Percentiles rank a stretch among this genome's conserved stretches.
Evolutionary conservation across 2,888 invertebrate genomes (phyloP).

Genomic region (Apeira syringaria): DNA sequence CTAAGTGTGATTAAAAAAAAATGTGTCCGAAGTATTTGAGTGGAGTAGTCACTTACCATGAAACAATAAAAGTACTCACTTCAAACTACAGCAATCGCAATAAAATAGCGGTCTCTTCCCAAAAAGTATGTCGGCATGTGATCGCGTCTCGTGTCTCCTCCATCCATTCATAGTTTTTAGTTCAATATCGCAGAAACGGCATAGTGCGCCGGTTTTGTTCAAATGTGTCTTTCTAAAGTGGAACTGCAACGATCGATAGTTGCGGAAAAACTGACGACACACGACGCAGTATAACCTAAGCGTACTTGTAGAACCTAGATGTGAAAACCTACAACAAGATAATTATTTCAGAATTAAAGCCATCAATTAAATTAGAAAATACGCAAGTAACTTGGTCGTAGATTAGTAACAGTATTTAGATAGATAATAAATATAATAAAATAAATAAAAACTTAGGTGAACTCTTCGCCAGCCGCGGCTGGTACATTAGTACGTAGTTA

Average conservation of each 20-base stretch:
- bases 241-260: not conserved
- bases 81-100: slow-evolving; percentile 5
- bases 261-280: not conserved
- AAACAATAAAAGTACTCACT: not conserved
- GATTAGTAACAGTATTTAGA: too few species aligned
- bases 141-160: not conserved
- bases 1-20: too few species aligned
- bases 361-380: too few species aligned
- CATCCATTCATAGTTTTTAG: not conserved
- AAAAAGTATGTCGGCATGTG: not conserved
- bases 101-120: not conserved
- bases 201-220: slow-evolving; percentile 1
- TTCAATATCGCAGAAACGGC: not conserved
- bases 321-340: not conserved
- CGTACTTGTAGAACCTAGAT: not conserved
- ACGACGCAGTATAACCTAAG: not conserved
- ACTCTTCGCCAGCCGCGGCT: too few species aligned
- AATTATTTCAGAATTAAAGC: too few species aligned
- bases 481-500: too few species aligned
- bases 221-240: slow-evolving; percentile 2
- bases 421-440: too few species aligned
- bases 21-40: too few species aligned
- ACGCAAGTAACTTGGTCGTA: too few species aligned
- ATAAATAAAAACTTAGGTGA: too few species aligned
- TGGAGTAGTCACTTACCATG: too few species aligned